Evolutionary conservation across 92 coral and sea anemone species (phyloP), one percentile per base, ranked within the genome.

Genomic region (Siderastrea radians): DNA sequence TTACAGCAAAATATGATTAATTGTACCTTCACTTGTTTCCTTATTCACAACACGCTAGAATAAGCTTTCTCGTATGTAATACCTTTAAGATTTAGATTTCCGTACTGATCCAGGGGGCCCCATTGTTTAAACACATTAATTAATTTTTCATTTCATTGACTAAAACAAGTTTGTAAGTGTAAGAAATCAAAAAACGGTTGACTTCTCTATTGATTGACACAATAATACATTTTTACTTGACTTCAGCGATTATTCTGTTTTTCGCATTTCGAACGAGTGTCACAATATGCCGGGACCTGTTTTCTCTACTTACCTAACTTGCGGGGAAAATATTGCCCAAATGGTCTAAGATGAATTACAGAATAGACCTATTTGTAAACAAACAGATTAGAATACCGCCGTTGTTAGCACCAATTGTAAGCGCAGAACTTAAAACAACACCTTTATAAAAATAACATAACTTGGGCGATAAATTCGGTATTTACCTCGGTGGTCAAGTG

Each of bases 401-500:
- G 8, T 54, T 45, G 49, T 44, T 52, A 68, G 8, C 77, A 52
- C 15, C 52, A 46, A 45, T 46, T 38, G 5, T 50, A 5, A 53
- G 15, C 70, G 78, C 68, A 57, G 6, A 70, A 82, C 2, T 10
- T 5, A 9, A 54, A 11, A 80, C 17, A 43, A 68, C 53, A 26
- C 3, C 45, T 45, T 49, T 16, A 1, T 4, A 49, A 70, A 48
- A 5, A 53, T 8, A 61, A n/a, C 17, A n/a, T 15, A 26, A 46
- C 66, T 45, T 47, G 57, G 52, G 17, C 5, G 59, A 51, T 53
- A 69, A 70, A 9, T 45, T 55, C 65, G 19, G 49, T 82, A 71
- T 69, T 82, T 82, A 82, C 86, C 86, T 70, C 53, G 58, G 15
- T 4, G 11, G 77, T 43, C 46, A 70, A 47, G 77, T 54, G 49